Conservation (phyloP, 2,797 vertebrate species). For the Pempheris klunzingeri region DNA sequence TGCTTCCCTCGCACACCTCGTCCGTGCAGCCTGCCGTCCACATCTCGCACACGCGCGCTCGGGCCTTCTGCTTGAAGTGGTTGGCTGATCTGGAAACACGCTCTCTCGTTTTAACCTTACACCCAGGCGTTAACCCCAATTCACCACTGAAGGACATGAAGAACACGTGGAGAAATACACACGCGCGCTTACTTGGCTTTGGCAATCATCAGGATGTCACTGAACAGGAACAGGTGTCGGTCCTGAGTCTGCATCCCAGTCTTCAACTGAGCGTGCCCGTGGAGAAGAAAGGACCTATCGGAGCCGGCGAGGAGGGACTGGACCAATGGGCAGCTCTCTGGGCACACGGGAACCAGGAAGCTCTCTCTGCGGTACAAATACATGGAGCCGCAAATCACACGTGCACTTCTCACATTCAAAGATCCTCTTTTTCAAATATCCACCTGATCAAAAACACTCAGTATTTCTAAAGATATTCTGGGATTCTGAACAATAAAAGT, state of each 20-base stretch:
- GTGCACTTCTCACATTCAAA: background rate
- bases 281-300: conserved; percentile 77
- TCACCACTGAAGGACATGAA: conserved; percentile 56
- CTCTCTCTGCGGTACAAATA: conserved; percentile 69
- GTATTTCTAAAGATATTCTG: too few relatives aligned
- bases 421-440: background rate
- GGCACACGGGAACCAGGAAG: conserved; percentile 66
- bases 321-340: conserved; percentile 79
- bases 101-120: background rate
- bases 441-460: background rate
- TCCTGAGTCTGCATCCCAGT: conserved; percentile 91
- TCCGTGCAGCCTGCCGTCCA: conserved; percentile 87
- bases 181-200: conserved; percentile 86
- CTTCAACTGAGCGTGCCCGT: conserved; percentile 88
- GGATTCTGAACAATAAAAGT: too few relatives aligned
- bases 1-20: conserved; percentile 90
- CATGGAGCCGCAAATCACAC: too few relatives aligned
- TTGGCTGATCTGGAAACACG: conserved; percentile 70
- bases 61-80: conserved; percentile 90
- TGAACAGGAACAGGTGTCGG: conserved; percentile 90
- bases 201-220: conserved; percentile 87
- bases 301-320: conserved; percentile 77
- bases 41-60: conserved; percentile 87
- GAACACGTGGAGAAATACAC: too few relatives aligned
- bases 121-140: conserved; percentile 9